These are phyloP conservation scores for Nothocercus julius DNA, from an alignment of 2,113 vertebrate species.

Conservation along the genomic window DNA sequence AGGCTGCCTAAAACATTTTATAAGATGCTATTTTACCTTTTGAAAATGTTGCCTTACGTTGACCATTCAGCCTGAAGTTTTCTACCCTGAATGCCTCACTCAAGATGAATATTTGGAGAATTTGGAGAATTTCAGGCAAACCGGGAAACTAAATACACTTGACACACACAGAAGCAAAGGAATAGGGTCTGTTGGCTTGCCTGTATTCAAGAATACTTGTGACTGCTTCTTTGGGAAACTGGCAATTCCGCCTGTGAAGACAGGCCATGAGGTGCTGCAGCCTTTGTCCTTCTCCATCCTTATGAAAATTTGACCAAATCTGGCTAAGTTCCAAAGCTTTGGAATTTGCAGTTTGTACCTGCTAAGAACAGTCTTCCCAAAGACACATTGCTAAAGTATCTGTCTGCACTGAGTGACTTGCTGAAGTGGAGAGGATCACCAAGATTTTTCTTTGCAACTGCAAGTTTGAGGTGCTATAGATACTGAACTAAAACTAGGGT, in stretches of 20 bases:
- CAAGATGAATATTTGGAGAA: neutral
- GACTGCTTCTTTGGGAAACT: neutral
- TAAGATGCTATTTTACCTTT: neutral
- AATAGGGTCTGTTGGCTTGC: neutral
- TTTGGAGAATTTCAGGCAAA: neutral
- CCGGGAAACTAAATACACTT: neutral
- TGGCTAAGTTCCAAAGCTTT: neutral
- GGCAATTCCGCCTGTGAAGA: neutral
- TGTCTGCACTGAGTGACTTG: neutral
- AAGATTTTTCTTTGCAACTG: neutral
- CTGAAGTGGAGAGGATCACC: neutral
- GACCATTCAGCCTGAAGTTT: neutral
- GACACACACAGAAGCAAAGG: neutral
- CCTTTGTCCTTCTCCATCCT: neutral
- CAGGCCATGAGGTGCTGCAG: neutral
- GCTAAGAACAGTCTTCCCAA: neutral
- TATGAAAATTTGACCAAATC: neutral
- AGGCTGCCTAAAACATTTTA: neutral
- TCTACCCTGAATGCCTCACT: neutral
- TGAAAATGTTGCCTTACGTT: neutral
- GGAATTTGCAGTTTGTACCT: neutral
- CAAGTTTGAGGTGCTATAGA: neutral
- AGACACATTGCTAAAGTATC: neutral
- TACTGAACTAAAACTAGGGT: neutral
- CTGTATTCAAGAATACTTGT: neutral